phyloP scores from a whole-genome alignment of 2,888 invertebrate species.

The Hypolimnas misippus region DNA sequence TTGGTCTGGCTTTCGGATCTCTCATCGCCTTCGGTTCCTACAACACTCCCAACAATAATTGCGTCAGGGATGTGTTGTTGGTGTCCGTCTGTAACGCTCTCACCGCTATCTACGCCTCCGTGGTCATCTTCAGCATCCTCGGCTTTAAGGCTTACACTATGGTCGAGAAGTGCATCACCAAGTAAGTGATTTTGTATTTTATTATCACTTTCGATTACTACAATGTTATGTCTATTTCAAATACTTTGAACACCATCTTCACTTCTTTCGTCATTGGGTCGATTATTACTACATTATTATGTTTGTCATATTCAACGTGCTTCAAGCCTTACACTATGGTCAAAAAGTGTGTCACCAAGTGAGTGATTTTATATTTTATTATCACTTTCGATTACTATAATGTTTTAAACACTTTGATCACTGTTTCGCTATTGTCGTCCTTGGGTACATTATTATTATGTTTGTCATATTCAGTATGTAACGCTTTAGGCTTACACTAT shows the following conservation, averaged over 20 bases:
- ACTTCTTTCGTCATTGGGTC: too few species aligned
- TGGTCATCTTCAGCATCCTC: slow-evolving; percentile 97
- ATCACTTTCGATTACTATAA: not conserved
- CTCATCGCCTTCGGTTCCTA: slow-evolving; percentile 98
- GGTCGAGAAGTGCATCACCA: slow-evolving; percentile 91
- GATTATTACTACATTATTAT: too few species aligned
- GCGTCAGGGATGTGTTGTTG: slow-evolving; percentile 94
- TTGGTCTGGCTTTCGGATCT: slow-evolving; percentile 97
- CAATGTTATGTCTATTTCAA: too few species aligned
- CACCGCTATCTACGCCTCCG: slow-evolving; percentile 97
- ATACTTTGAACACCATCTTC: too few species aligned
- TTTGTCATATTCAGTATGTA: slow-evolving; percentile 98
- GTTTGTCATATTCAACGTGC: slow-evolving; percentile 98
- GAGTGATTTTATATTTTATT: slow-evolving; percentile 47
- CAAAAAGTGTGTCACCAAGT: slow-evolving; percentile 89
- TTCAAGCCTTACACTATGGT: slow-evolving; percentile 97
- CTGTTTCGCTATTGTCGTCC: too few species aligned
- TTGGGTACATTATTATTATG: too few species aligned
- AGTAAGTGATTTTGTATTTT: slow-evolving; percentile 57
- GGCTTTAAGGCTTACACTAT: slow-evolving; percentile 98
- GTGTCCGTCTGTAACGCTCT: slow-evolving; percentile 96
- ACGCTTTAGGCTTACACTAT: slow-evolving; percentile 97
- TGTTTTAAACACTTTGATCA: too few species aligned
- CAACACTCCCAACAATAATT: slow-evolving; percentile 97
- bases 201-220: not conserved